Percentiles rank a stretch among this genome's conserved stretches.
Conservation (phyloP, 2,797 vertebrate species). For the Peromyscus melanophrys region DNA sequence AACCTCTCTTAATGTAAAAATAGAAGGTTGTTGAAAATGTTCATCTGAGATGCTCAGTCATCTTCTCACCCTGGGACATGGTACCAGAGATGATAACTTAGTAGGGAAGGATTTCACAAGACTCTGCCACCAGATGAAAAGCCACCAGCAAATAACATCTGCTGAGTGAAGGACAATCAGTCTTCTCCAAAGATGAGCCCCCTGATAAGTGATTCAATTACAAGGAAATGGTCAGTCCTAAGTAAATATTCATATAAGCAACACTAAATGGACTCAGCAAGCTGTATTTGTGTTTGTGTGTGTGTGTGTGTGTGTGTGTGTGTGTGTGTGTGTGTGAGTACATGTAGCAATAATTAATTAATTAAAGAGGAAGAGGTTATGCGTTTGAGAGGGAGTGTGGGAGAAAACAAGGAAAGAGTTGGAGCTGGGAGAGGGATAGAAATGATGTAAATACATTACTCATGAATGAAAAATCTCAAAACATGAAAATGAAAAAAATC, state of each 20-base stretch:
- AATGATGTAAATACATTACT: neutral
- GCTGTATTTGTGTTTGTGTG: neutral
- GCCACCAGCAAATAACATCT: neutral
- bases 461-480: neutral
- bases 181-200: neutral
- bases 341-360: neutral
- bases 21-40: neutral
- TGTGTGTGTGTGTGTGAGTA: neutral
- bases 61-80: neutral
- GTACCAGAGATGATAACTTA: neutral
- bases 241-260: neutral
- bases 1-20: slow-evolving; percentile 3
- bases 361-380: neutral
- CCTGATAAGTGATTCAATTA: neutral
- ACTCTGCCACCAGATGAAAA: neutral
- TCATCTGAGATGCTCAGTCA: neutral
- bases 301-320: neutral
- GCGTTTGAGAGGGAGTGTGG: no score
- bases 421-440: neutral
- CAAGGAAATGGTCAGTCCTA: neutral
- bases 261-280: no score
- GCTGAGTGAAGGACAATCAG: neutral
- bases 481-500: neutral
- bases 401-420: neutral
- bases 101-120: neutral